These are phyloP conservation scores for Andrena hattorfiana DNA, from an alignment of 2,888 invertebrate genomes.

Conservation along the genomic window DNA sequence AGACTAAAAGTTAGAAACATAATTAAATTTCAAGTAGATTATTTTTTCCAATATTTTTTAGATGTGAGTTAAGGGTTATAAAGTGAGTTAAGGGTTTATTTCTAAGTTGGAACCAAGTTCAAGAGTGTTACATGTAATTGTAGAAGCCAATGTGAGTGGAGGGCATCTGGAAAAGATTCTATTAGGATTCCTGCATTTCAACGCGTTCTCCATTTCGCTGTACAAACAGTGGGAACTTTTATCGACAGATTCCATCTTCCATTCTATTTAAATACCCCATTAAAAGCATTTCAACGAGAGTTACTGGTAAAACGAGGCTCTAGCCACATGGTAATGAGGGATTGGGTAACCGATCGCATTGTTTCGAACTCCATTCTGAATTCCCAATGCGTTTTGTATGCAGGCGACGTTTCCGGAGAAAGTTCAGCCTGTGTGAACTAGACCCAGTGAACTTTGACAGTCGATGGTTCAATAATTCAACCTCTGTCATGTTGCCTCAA, in stretches of 20 bases:
- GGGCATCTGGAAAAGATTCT: background rate
- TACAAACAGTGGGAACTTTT: slow-evolving; percentile 37
- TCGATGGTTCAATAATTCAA: background rate
- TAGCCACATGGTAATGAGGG: background rate
- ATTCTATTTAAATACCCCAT: slow-evolving; percentile 11
- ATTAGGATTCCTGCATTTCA: background rate
- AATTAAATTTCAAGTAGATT: too few relatives aligned
- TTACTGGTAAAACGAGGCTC: background rate
- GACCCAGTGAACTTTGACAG: slow-evolving; percentile 36
- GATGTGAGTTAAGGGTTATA: too few relatives aligned
- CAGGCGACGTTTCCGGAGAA: slow-evolving; percentile 38
- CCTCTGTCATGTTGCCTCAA: background rate
- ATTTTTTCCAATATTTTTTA: too few relatives aligned
- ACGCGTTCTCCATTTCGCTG: background rate
- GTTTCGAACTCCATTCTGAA: slow-evolving; percentile 14
- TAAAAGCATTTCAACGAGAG: background rate
- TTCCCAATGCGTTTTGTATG: slow-evolving; percentile 18
- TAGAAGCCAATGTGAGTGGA: background rate
- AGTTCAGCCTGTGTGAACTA: slow-evolving; percentile 30
- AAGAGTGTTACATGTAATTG: too few relatives aligned
- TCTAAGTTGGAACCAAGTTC: too few relatives aligned
- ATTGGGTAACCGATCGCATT: slow-evolving; percentile 44
- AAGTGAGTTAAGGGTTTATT: too few relatives aligned
- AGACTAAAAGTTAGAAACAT: too few relatives aligned
- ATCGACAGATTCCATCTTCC: slow-evolving; percentile 19